Evolutionary conservation across 1,140 invertebrate genomes (phyloP).

Genomic region (Proales similis): DNA sequence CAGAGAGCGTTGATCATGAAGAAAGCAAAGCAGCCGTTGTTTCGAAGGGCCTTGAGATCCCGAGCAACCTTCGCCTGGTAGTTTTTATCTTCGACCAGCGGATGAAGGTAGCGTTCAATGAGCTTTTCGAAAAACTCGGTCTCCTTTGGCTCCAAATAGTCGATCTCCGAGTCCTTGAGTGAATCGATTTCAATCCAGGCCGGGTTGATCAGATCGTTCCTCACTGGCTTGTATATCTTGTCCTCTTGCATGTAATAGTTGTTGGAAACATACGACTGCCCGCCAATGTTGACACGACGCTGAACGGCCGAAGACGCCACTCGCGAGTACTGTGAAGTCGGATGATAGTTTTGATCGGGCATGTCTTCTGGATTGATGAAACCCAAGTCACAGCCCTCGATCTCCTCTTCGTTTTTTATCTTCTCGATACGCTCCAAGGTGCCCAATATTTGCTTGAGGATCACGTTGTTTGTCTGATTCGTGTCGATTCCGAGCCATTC

Average conservation of each 20-base stretch:
- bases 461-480: slow-evolving; percentile 16
- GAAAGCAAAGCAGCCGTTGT: slow-evolving; percentile 43
- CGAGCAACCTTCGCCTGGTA: slow-evolving; percentile 39
- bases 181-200: slow-evolving; percentile 83
- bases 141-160: slow-evolving; percentile 38
- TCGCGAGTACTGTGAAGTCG: neutral
- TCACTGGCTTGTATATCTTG: neutral
- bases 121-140: slow-evolving; percentile 40
- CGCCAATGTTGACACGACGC: neutral
- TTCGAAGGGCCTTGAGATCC: slow-evolving; percentile 45
- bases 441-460: slow-evolving; percentile 23
- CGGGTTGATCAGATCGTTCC: slow-evolving; percentile 71
- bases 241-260: slow-evolving; percentile 16
- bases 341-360: neutral
- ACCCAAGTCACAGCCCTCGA: slow-evolving; percentile 18
- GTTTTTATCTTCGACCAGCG: slow-evolving; percentile 38
- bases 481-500: slow-evolving; percentile 34
- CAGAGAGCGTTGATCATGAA: slow-evolving; percentile 47
- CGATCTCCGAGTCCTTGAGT: slow-evolving; percentile 43
- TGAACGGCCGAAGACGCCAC: neutral
- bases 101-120: slow-evolving; percentile 41
- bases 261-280: slow-evolving; percentile 1
- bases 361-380: slow-evolving; percentile 29
- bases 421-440: slow-evolving; percentile 36
- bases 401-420: slow-evolving; percentile 36